These are phyloP conservation scores for Neocrepidodera transversa DNA, from an alignment of 2,888 invertebrate genomes.

Conservation along the genomic window DNA sequence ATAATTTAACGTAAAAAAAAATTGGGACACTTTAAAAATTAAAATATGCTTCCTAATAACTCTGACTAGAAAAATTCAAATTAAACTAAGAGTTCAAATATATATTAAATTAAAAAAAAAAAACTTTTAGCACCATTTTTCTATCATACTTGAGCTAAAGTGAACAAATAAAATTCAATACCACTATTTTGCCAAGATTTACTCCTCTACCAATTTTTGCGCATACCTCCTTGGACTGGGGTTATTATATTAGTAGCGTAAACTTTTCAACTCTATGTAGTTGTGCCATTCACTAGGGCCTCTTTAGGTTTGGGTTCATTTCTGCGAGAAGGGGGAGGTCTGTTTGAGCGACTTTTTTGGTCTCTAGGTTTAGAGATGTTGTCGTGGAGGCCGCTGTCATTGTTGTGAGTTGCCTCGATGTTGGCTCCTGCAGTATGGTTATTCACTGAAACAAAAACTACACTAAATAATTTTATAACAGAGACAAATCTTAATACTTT, in stretches of 20 bases:
- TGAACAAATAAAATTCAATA: neutral
- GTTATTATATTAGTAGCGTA: conserved; percentile 3
- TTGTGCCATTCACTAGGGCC: conserved; percentile 73
- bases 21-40: too few species aligned
- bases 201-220: neutral
- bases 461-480: conserved; percentile 7
- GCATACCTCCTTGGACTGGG: neutral
- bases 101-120: too few species aligned
- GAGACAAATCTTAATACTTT: too few species aligned
- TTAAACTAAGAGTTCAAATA: too few species aligned
- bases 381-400: conserved; percentile 33
- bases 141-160: too few species aligned
- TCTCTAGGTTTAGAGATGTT: conserved; percentile 50
- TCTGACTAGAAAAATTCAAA: too few species aligned
- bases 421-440: conserved; percentile 32
- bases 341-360: conserved; percentile 51
- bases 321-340: conserved; percentile 55
- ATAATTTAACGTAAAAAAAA: too few species aligned
- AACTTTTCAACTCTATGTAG: conserved; percentile 56
- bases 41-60: too few species aligned
- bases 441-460: conserved; percentile 44
- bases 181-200: neutral
- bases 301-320: conserved; percentile 66
- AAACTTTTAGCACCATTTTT: too few species aligned
- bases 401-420: conserved; percentile 25